Percentiles rank a stretch among this genome's conserved stretches.
Conservation (phyloP, 2,113 vertebrate species). For the Telmatochromis sp. region DNA sequence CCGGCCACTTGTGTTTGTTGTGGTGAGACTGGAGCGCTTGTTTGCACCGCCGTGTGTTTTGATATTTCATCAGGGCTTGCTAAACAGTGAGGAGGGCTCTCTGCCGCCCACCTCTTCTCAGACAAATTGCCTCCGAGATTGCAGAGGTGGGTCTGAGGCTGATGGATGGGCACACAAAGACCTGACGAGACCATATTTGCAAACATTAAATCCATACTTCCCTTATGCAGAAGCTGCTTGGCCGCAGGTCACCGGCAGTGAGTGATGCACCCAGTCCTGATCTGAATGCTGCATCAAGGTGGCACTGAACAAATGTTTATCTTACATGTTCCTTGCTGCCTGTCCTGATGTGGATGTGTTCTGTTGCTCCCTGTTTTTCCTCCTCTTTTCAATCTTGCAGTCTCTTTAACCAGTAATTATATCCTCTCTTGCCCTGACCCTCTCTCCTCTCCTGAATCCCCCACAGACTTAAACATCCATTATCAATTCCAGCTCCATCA, state of each 20-base stretch:
- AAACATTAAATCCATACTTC: slow-evolving; percentile 63
- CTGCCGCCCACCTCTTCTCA: slow-evolving; percentile 65
- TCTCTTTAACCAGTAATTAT: slow-evolving; percentile 54
- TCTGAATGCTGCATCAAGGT: slow-evolving; percentile 15
- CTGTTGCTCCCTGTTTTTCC: neutral
- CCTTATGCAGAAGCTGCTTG: slow-evolving; percentile 34
- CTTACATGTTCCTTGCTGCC: neutral
- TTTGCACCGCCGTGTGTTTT: slow-evolving; percentile 51
- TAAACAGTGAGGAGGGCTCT: slow-evolving; percentile 68
- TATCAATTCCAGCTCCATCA: slow-evolving; percentile 58
- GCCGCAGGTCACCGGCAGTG: slow-evolving; percentile 4
- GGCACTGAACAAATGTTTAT: neutral
- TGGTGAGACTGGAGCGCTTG: slow-evolving; percentile 9
- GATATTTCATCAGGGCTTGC: slow-evolving; percentile 60
- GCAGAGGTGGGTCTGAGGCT: slow-evolving; percentile 64
- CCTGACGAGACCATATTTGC: slow-evolving; percentile 61
- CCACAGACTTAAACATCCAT: slow-evolving; percentile 30
- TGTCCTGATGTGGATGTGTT: neutral
- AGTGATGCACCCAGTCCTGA: neutral
- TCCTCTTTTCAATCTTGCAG: slow-evolving; percentile 4
- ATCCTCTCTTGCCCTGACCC: slow-evolving; percentile 3
- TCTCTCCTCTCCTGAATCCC: neutral
- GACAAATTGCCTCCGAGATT: slow-evolving; percentile 70
- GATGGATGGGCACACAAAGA: slow-evolving; percentile 65
- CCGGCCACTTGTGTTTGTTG: slow-evolving; percentile 41